Evolutionary conservation across 1,140 invertebrate species (phyloP).

Genomic region (Steinernema feltiae): DNA sequence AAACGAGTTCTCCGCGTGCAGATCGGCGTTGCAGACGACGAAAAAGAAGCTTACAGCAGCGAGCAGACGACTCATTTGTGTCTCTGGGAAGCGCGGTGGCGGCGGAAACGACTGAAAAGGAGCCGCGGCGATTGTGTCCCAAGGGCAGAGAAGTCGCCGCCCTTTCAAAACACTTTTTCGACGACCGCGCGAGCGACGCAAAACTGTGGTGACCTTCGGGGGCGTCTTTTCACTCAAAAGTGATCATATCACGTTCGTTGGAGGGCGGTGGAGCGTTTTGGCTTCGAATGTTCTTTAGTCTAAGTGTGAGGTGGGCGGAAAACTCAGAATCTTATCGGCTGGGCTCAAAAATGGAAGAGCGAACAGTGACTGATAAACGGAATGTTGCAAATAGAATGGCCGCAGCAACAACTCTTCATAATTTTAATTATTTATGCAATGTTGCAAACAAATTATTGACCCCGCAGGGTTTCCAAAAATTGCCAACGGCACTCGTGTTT

Average conservation of each 20-base stretch:
- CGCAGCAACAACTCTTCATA: too few relatives aligned
- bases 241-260: background rate
- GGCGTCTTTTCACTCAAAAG: background rate
- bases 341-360: background rate
- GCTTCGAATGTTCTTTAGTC: background rate
- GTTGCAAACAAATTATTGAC: too few relatives aligned
- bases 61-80: background rate
- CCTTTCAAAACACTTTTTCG: background rate
- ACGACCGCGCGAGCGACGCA: background rate
- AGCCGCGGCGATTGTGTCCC: background rate
- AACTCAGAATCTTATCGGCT: background rate
- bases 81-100: background rate
- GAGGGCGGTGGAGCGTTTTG: background rate
- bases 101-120: background rate
- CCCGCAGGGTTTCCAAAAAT: too few relatives aligned
- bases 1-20: constrained; percentile 17
- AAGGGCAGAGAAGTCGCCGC: background rate
- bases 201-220: background rate
- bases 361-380: background rate
- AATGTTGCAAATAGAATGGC: too few relatives aligned
- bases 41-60: background rate
- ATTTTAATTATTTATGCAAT: too few relatives aligned
- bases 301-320: background rate
- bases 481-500: too few relatives aligned
- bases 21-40: background rate